Base-by-base conservation (phyloP, 2,888 invertebrate species). In the Napeogenes sylphis region DNA sequence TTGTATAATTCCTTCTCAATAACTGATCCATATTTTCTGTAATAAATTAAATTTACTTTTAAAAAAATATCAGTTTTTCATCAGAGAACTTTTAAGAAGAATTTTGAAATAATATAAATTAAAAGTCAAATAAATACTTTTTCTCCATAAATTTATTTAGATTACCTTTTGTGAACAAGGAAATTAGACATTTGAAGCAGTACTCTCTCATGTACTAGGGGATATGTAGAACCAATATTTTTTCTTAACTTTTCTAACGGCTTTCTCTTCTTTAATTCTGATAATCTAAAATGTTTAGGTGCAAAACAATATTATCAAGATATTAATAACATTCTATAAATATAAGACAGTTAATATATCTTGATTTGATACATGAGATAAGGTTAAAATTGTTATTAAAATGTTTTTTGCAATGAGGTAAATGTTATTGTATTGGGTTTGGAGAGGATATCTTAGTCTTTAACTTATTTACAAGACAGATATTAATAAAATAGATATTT, bases 121-220 rank as follows among this genome's bases (percentile, higher is more conserved):
- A 42, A 8, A 33, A 2, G 38, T 45, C 10, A 56, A 8, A 45
- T n/a, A 45, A 30, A 13, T 59, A 30, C 30, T 30, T 51, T 6
- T 30, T 30, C 3, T 51, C 6, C 4, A 21, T 21, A 13, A 12
- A 10, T 42, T 10, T 1, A 47, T 14, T 14, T 14, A 51, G 2
- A 5, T 51, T 30, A 89, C 90, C 88, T 85, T 79, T 94, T 94
- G 74, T 93, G 92, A 66, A 93, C 91, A 57, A 95, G 83, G 79
- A 94, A 95, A 63, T 91, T 88, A 6, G 93, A 91, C 77, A 93
- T 93, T 1, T 95, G 80, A 2, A 91, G 81, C 2, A 95, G 68
- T 12, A 92, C 92, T 57, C 93, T 88, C 75, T 94, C 94, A 70
- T 95, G 95, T 64, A 95, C 86, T 1, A 95, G 68, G 0, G 95